phyloP scores from a whole-genome alignment of 1,140 invertebrate genomes.

The Drosophila teissieri region DNA sequence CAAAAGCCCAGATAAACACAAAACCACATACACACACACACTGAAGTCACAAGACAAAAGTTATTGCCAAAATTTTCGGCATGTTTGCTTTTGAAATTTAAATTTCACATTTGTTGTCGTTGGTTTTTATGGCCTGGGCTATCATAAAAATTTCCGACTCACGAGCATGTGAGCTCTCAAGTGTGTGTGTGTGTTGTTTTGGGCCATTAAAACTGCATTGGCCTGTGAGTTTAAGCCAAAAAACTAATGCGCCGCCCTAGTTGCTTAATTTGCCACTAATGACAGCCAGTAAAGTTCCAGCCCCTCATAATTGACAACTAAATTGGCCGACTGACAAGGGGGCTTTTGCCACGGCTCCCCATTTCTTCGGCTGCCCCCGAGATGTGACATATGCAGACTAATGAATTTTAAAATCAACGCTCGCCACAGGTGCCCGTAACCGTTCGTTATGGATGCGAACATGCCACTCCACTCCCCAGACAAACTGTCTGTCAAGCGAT shows the following conservation, averaged over 20 bases:
- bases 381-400: conserved; percentile 83
- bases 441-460: conserved; percentile 25
- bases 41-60: conserved; percentile 57
- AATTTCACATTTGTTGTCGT: conserved; percentile 71
- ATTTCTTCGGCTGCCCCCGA: conserved; percentile 15
- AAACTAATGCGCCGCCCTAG: conserved; percentile 26
- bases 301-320: conserved; percentile 76
- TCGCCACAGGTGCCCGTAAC: conserved; percentile 71
- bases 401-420: conserved; percentile 84
- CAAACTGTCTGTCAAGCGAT: conserved; percentile 80
- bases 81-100: conserved; percentile 84
- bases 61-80: conserved; percentile 81
- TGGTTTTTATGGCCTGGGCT: conserved; percentile 67
- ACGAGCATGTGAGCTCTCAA: conserved; percentile 4
- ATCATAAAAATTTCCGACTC: conserved; percentile 66
- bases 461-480: conserved; percentile 48
- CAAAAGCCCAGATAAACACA: conserved; percentile 35
- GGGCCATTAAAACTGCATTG: conserved; percentile 70
- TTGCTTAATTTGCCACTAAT: conserved; percentile 61
- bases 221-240: conserved; percentile 6
- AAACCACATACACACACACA: conserved; percentile 14
- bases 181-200: conserved; percentile 40
- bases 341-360: background rate
- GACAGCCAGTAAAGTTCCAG: conserved; percentile 29
- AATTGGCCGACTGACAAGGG: conserved; percentile 75